A percentile compares a stretch with the other conserved stretches of the same genome.
Conservation (phyloP, 2,888 invertebrate genomes). For the Xanthia togata region DNA sequence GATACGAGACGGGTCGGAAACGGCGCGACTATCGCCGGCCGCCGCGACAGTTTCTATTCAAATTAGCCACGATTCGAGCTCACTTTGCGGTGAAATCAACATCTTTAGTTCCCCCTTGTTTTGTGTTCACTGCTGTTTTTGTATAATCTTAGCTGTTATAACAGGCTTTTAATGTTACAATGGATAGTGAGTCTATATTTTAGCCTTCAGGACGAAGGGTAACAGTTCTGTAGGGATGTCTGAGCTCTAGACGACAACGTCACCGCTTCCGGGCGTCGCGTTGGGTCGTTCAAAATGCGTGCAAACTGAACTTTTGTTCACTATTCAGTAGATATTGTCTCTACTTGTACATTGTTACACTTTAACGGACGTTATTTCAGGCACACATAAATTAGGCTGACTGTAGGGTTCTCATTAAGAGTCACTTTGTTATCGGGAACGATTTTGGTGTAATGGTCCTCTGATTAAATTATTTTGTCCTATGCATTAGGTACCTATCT, state of each 20-base stretch:
- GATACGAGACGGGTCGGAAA: slow-evolving; percentile 82
- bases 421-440: neutral
- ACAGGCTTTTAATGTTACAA: slow-evolving; percentile 25
- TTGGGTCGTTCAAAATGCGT: slow-evolving; percentile 72
- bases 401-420: neutral
- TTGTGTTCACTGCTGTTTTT: slow-evolving; percentile 66
- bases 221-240: slow-evolving; percentile 55
- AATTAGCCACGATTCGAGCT: slow-evolving; percentile 77
- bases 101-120: slow-evolving; percentile 34
- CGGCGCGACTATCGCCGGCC: slow-evolving; percentile 78
- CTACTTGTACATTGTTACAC: slow-evolving; percentile 19
- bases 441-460: neutral
- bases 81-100: slow-evolving; percentile 64
- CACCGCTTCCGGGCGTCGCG: slow-evolving; percentile 77
- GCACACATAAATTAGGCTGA: slow-evolving; percentile 25
- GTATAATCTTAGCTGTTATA: neutral
- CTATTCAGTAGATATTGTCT: slow-evolving; percentile 25
- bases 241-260: slow-evolving; percentile 78
- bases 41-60: slow-evolving; percentile 85
- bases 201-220: slow-evolving; percentile 26
- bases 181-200: slow-evolving; percentile 44
- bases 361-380: slow-evolving; percentile 16
- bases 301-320: slow-evolving; percentile 70
- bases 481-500: neutral
- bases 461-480: neutral